Percentiles rank a stretch among this genome's conserved stretches.
phyloP scores from a whole-genome alignment of 2,113 vertebrate species.

The Sporophila hypoxantha region DNA sequence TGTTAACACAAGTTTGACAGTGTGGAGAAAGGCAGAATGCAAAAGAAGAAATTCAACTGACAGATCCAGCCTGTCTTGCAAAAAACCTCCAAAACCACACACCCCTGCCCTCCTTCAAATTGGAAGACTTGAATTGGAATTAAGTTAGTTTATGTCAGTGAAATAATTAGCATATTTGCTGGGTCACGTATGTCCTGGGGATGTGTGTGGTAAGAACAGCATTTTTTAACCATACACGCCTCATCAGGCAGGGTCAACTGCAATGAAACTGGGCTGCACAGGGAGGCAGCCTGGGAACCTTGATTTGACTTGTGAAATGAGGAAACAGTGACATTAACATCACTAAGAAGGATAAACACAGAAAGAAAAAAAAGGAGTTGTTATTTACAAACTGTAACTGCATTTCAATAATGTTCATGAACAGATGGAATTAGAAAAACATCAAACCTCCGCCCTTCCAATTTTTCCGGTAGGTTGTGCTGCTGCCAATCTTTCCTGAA shows the following conservation, averaged over 20 bases:
- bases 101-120: not conserved
- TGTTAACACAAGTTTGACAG: not conserved
- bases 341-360: not conserved
- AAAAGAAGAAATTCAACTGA: not conserved
- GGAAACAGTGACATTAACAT: not conserved
- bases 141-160: not conserved
- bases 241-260: not conserved
- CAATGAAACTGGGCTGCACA: not conserved
- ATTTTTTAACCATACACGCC: not conserved
- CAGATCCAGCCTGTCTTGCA: not conserved
- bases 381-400: slow-evolving; percentile 34
- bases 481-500: slow-evolving; percentile 30
- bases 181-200: not conserved
- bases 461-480: slow-evolving; percentile 1
- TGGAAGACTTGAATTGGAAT: not conserved
- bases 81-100: not conserved
- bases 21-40: not conserved
- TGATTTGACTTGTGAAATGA: not conserved
- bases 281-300: not conserved
- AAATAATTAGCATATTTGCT: not conserved
- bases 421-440: slow-evolving; percentile 32
- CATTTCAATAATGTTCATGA: slow-evolving; percentile 20
- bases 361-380: not conserved
- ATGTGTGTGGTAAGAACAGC: not conserved
- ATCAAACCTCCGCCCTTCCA: slow-evolving; percentile 1